Conservation (phyloP, 2,797 vertebrate species). For the Dryobates pubescens region DNA sequence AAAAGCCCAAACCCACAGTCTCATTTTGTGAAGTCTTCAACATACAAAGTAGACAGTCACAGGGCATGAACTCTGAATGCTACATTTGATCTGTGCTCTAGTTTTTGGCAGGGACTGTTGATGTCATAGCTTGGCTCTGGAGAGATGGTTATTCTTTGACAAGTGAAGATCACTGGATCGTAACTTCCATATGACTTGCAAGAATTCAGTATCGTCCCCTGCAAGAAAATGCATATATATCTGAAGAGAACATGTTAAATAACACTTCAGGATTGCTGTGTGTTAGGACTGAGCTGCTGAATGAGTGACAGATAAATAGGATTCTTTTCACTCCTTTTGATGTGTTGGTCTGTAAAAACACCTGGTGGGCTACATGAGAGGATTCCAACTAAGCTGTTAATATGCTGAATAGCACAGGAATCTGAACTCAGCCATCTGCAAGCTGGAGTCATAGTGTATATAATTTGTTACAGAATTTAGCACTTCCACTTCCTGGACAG, state of each 20-base stretch:
- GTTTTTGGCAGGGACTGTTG: conserved; percentile 40
- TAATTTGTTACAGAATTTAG: conserved; percentile 36
- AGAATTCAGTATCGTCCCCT: not conserved
- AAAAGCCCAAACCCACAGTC: conserved; percentile 28
- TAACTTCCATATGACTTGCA: conserved; percentile 2
- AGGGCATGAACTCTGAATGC: conserved; percentile 25
- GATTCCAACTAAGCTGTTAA: conserved; percentile 56
- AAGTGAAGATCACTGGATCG: conserved; percentile 35
- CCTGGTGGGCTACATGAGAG: conserved; percentile 20
- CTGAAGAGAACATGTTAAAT: conserved; percentile 14
- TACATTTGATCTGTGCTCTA: conserved; percentile 20
- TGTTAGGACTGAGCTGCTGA: not conserved
- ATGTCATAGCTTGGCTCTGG: conserved; percentile 34
- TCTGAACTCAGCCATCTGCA: not conserved
- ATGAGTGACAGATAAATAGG: not conserved
- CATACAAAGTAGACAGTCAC: not conserved
- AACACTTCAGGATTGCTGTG: not conserved
- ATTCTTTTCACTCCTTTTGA: conserved; percentile 27
- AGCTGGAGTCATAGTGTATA: not conserved
- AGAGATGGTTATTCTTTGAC: conserved; percentile 45
- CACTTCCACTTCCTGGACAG: not conserved
- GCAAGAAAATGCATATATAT: not conserved
- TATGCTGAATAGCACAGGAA: conserved; percentile 19
- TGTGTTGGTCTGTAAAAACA: not conserved
- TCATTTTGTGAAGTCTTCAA: conserved; percentile 38